Percentiles rank a stretch among this genome's conserved stretches.
phyloP scores from a whole-genome alignment of 2,888 invertebrate genomes.

The Acleris holmiana region DNA sequence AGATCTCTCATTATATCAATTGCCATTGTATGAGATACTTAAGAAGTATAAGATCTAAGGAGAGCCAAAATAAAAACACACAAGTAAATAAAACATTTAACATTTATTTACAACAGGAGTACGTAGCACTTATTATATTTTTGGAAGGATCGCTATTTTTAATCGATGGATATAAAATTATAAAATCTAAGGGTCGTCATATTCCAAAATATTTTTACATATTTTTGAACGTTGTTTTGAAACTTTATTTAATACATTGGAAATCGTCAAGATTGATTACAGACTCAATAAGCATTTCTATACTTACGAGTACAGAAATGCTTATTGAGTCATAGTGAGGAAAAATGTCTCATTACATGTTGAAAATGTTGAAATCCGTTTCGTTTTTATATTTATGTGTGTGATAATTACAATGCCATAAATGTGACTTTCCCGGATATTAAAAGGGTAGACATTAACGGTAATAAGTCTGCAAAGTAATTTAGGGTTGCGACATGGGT shows the following conservation, averaged over 20 bases:
- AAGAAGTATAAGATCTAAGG: background rate
- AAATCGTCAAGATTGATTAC: background rate
- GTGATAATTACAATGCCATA: slow-evolving; percentile 12
- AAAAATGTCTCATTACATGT: too few relatives aligned
- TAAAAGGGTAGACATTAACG: slow-evolving; percentile 26
- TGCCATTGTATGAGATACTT: too few relatives aligned
- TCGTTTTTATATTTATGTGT: too few relatives aligned
- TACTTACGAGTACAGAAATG: too few relatives aligned
- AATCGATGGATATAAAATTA: slow-evolving; percentile 41
- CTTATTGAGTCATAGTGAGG: too few relatives aligned
- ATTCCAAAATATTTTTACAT: background rate
- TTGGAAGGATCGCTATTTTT: slow-evolving; percentile 47
- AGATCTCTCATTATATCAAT: too few relatives aligned
- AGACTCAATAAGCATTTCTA: too few relatives aligned
- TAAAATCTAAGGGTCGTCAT: slow-evolving; percentile 30
- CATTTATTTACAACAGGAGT: slow-evolving; percentile 64
- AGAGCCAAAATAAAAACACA: slow-evolving; percentile 48
- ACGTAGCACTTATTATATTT: slow-evolving; percentile 79
- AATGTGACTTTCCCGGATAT: slow-evolving; percentile 7
- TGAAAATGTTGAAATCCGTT: too few relatives aligned
- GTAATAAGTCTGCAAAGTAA: slow-evolving; percentile 16
- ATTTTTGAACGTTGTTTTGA: slow-evolving; percentile 6
- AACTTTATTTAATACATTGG: background rate
- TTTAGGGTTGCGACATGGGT: slow-evolving; percentile 6
- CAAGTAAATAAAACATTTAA: slow-evolving; percentile 36